Evolutionary conservation across 2,888 invertebrate genomes (phyloP), one percentile per base, ranked within the genome.

Genomic region (Megaustenia siamemsis): DNA sequence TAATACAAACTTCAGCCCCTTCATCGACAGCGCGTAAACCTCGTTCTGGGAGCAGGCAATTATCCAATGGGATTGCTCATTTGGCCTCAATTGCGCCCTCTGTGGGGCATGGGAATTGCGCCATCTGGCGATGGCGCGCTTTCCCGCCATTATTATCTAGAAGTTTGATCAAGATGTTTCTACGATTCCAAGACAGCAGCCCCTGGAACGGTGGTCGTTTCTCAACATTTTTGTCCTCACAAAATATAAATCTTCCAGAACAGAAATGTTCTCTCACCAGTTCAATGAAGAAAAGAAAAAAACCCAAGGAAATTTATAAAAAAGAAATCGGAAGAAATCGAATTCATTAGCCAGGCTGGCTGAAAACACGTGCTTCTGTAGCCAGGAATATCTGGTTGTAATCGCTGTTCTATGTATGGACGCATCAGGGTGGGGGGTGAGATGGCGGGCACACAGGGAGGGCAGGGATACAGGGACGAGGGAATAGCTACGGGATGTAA

Each of bases 91-190:
- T 43, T n/a, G 45, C 40, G 79, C 24, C 32, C 63, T 35, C 43
- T 79, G 63, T 28, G 32, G 15, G 80, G 38, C 80, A 68, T 71
- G 69, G 53, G 80, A 81, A 81, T 24, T 15, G 43, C 53, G 69
- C 69, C 80, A 49, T 81, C 53, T 81, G 79, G 69, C 35, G n/a
- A 35, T 68, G 80, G 53, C 68, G 38, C 49, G 63, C 40, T 77
- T 77, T 77, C 60, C 76, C 40, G 4, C 10, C 38, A 12, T 8
- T 38, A 60, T 60, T 40, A 32, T 76, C 35, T 38, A n/a, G 2
- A 56, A 38, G 32, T 38, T 77, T 38, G 38, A 28, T 3, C 32
- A 53, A 49, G 35, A 40, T 2, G 35, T 66, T 73, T 32, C 49
- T 15, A 28, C 45, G 21, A 32, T 49, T 49, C 49, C 28, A 45